Percentiles rank a stretch among this genome's conserved stretches.
Evolutionary conservation across 2,113 vertebrate genomes (phyloP).

Genomic region (Camelus bactrianus): DNA sequence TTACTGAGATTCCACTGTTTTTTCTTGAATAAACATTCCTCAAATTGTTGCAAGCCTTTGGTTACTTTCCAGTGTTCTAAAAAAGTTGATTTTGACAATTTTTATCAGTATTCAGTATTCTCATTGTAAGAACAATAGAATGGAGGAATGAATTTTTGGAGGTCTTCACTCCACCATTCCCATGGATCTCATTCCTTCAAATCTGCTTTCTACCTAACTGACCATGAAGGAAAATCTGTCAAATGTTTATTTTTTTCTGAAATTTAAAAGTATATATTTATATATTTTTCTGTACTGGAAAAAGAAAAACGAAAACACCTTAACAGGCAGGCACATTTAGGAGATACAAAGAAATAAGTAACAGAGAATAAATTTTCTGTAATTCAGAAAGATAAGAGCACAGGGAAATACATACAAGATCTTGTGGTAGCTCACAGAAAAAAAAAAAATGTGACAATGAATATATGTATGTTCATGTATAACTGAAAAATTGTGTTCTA

Average conservation of each 20-base stretch:
- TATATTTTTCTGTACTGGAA: neutral
- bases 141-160: neutral
- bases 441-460: too few relatives aligned
- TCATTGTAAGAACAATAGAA: neutral
- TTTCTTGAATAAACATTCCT: neutral
- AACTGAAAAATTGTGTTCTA: too few relatives aligned
- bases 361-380: slow-evolving; percentile 1
- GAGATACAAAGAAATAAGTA: slow-evolving; percentile 30
- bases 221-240: neutral
- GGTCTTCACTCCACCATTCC: neutral
- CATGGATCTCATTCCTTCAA: neutral
- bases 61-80: slow-evolving; percentile 30
- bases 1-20: neutral
- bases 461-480: too few relatives aligned
- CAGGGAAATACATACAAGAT: too few relatives aligned
- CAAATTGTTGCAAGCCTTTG: neutral
- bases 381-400: slow-evolving; percentile 45
- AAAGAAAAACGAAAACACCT: slow-evolving; percentile 30
- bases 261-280: neutral
- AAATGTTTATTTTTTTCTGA: neutral
- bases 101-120: slow-evolving; percentile 12
- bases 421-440: too few relatives aligned
- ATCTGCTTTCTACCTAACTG: slow-evolving; percentile 17
- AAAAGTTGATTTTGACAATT: slow-evolving; percentile 4
- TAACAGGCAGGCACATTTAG: neutral